Percentiles rank a stretch among this genome's conserved stretches.
Evolutionary conservation across 2,888 invertebrate genomes (phyloP).

Genomic region (Nemotelus pantherinus): DNA sequence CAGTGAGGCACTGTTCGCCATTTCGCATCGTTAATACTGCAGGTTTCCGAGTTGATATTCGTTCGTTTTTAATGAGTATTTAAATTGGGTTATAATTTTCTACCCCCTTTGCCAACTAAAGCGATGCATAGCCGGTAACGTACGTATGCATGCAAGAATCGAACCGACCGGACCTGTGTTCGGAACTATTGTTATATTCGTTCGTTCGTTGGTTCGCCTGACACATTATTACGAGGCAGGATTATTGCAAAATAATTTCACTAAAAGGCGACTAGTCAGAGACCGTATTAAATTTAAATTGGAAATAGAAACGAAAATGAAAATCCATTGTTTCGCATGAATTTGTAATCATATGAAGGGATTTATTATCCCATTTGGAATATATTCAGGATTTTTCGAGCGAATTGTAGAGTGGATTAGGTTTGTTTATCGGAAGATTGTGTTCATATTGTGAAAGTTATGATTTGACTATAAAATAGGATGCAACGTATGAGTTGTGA

Average conservation of each 20-base stretch:
- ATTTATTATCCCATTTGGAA: slow-evolving; percentile 7
- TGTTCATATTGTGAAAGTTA: no score
- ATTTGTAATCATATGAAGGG: slow-evolving; percentile 25
- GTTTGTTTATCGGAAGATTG: no score
- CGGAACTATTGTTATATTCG: neutral
- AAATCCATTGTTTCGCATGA: slow-evolving; percentile 23
- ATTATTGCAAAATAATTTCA: slow-evolving; percentile 42
- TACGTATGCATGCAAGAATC: neutral
- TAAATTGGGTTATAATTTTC: slow-evolving; percentile 51
- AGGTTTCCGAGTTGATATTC: slow-evolving; percentile 38
- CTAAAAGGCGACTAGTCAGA: slow-evolving; percentile 21
- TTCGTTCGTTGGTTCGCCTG: neutral
- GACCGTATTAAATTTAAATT: slow-evolving; percentile 27
- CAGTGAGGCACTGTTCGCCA: neutral
- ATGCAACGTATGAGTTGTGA: no score
- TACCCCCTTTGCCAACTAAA: slow-evolving; percentile 36
- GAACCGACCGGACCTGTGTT: neutral
- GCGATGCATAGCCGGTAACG: slow-evolving; percentile 8
- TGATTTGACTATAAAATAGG: no score
- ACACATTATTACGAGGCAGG: slow-evolving; percentile 30
- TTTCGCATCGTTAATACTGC: slow-evolving; percentile 34
- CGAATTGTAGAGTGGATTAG: no score
- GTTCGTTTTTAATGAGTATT: slow-evolving; percentile 49
- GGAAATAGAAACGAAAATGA: slow-evolving; percentile 26
- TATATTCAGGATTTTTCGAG: neutral